Base-by-base conservation (phyloP, 2,888 invertebrate genomes). In the Antheraea assamensis region DNA sequence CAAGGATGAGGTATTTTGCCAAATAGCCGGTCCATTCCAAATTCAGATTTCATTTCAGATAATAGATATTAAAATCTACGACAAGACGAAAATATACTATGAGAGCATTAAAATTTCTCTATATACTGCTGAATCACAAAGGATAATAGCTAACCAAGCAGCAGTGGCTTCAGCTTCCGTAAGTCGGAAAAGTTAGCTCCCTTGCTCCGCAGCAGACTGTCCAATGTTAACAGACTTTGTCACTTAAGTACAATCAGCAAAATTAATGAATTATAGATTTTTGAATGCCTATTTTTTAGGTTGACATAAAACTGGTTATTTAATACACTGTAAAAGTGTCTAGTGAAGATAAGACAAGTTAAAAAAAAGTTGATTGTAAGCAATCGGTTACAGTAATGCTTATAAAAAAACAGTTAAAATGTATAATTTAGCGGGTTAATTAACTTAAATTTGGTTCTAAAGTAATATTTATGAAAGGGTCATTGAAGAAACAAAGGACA, bases 201-300 rank as follows among this genome's bases (percentile, higher is more conserved):
- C 35, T 66, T 15, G 66, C 35, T 21, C 30, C 31, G 71, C 49
- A 24, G 49, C 21, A n/a, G 35, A 70, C 52, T 55, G 55, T 71
- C 71, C 31, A n/a, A 30, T 58, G 52, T 71, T 55, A 49, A 71
- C 71, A 55, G 71, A 52, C 55, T 71, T 71, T 71, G 71, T 71
- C 55, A 71, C 71, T 71, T 52, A 55, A n/a, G 71, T 71, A 71
- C 71, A 1, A 35, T 71, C 71, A 52, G 71, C 71, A 55, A 71
- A 71, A 71, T 24, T 21, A 52, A 55, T 15, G n/a, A 21, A 31
- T 31, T 70, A n/a, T 15, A 47, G 27, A 24, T 70, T 70, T 70
- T 42, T 55, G 10, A n/a, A 55, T n/a, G 24, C 21, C 21, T 55
- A 55, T 55, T 27, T 0, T 61, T n/a, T n/a, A n/a, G 61, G 15